Evolutionary conservation across 2,888 invertebrate species (phyloP).

Genomic region (Neelides folsomi): DNA sequence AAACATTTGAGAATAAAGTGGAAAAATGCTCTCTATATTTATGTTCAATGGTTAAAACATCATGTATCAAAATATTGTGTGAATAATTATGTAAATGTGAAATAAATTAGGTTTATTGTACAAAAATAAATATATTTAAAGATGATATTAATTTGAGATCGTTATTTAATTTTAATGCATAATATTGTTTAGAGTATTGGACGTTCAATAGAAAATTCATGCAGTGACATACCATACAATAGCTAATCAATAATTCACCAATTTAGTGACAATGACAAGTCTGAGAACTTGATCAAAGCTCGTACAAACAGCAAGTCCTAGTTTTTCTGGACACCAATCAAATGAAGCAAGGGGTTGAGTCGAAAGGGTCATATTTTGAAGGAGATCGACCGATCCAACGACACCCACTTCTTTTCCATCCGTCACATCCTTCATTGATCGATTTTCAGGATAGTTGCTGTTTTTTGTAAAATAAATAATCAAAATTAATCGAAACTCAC

Average conservation of each 20-base stretch:
- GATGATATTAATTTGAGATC: too few relatives aligned
- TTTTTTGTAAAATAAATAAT: conserved; percentile 1
- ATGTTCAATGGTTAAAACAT: too few relatives aligned
- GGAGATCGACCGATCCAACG: conserved; percentile 55
- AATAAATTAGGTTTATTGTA: too few relatives aligned
- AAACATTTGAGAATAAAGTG: too few relatives aligned
- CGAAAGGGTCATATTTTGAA: conserved; percentile 69
- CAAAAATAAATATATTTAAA: too few relatives aligned
- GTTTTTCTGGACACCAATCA: conserved; percentile 84
- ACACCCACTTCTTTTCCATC: conserved; percentile 63
- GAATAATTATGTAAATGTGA: too few relatives aligned
- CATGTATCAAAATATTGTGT: too few relatives aligned
- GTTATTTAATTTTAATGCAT: too few relatives aligned
- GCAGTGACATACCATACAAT: not conserved
- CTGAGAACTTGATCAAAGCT: conserved; percentile 83
- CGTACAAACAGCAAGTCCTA: conserved; percentile 73
- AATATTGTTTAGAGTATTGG: too few relatives aligned
- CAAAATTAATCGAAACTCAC: not conserved
- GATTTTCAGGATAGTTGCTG: conserved; percentile 65
- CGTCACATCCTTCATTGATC: conserved; percentile 50
- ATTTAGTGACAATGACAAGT: conserved; percentile 73
- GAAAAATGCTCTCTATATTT: too few relatives aligned
- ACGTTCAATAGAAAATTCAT: too few relatives aligned
- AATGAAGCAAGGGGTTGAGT: conserved; percentile 77
- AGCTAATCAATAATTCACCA: conserved; percentile 43